Evolutionary conservation across 1,140 invertebrate genomes (phyloP).

Genomic region (Colletes latitarsis): DNA sequence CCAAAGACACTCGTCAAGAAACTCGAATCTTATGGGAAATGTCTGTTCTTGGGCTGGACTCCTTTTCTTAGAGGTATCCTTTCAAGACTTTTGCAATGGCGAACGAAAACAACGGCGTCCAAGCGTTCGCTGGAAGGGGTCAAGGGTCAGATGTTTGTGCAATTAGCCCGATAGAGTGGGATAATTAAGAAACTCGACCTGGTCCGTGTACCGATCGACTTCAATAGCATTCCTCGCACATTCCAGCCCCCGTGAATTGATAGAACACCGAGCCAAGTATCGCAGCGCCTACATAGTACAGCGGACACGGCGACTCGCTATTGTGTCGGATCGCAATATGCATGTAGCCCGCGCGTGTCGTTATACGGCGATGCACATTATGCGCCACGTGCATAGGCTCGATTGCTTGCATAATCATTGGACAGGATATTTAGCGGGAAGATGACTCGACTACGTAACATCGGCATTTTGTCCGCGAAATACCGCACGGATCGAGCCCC

Average conservation of each 20-base stretch:
- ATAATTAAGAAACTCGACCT: conserved; percentile 72
- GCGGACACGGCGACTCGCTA: conserved; percentile 51
- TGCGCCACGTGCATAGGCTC: conserved; percentile 38
- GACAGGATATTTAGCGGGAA: conserved; percentile 31
- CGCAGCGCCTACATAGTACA: conserved; percentile 36
- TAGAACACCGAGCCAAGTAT: conserved; percentile 59
- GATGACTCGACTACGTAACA: conserved; percentile 14
- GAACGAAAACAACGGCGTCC: background rate
- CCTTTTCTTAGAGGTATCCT: no score
- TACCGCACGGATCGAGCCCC: background rate
- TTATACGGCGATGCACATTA: conserved; percentile 55
- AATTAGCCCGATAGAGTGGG: conserved; percentile 62
- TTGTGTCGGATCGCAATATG: conserved; percentile 52
- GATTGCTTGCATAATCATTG: conserved; percentile 47
- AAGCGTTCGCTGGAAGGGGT: background rate
- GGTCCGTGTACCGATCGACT: conserved; percentile 55
- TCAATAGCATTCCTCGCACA: conserved; percentile 73
- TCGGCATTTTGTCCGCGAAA: background rate
- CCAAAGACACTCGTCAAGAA: no score
- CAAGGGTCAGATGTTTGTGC: conserved; percentile 49
- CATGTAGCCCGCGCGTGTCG: conserved; percentile 39
- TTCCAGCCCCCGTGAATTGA: conserved; percentile 41
- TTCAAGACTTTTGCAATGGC: no score
- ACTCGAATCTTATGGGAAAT: no score
- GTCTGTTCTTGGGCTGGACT: no score